Evolutionary conservation across 2,113 vertebrate genomes (phyloP).

Genomic region (Vanacampus margaritifer): DNA sequence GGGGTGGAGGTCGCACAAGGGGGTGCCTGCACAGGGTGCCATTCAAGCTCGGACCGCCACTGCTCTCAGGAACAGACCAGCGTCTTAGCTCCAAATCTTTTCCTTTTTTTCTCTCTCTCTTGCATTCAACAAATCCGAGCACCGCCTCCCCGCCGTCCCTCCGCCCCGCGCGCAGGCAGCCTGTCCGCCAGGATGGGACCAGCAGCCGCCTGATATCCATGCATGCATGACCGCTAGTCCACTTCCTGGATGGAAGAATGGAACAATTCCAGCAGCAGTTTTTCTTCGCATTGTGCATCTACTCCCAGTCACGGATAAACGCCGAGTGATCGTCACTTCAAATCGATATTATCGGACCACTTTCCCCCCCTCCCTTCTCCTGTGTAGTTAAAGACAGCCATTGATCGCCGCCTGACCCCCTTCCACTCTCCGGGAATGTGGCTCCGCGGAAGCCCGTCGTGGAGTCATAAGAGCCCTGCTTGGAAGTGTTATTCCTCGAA

Average conservation of each 20-base stretch:
- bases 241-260: constrained; percentile 91
- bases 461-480: constrained; percentile 60
- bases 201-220: constrained; percentile 46
- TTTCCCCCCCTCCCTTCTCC: constrained; percentile 11
- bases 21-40: neutral
- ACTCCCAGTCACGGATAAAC: constrained; percentile 66
- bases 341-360: constrained; percentile 52
- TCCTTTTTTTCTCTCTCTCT: neutral
- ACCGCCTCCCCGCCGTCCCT: constrained; percentile 63
- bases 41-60: neutral
- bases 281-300: constrained; percentile 46
- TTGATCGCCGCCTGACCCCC: constrained; percentile 56
- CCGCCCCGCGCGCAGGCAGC: constrained; percentile 62
- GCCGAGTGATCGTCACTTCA: constrained; percentile 66
- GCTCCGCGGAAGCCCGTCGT: constrained; percentile 64
- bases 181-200: constrained; percentile 60
- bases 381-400: constrained; percentile 55
- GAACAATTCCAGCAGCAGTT: constrained; percentile 76
- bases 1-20: neutral
- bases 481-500: constrained; percentile 54
- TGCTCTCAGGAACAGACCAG: constrained; percentile 12
- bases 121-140: constrained; percentile 53
- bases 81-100: constrained; percentile 42
- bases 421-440: constrained; percentile 69
- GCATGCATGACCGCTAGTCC: constrained; percentile 67